Evolutionary conservation across 2,113 vertebrate species (phyloP).

Genomic region (Aramus guarauna): DNA sequence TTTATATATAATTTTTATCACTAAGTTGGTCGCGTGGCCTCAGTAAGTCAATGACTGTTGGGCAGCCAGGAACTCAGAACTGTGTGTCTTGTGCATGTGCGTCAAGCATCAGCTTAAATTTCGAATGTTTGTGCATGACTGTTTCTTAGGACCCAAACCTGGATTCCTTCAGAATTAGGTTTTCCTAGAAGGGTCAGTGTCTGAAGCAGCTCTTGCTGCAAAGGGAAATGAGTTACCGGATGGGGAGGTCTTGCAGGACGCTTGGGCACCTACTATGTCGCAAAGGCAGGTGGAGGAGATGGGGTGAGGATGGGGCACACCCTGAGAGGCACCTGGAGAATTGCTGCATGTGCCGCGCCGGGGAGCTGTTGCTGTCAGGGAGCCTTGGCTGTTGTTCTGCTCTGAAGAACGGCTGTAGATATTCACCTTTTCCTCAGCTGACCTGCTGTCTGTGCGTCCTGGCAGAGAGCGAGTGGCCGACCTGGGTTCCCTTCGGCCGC

Average conservation of each 20-base stretch:
- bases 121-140: neutral
- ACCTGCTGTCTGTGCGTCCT: neutral
- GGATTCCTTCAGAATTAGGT: neutral
- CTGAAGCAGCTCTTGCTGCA: neutral
- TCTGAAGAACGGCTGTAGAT: neutral
- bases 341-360: accelerated
- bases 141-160: neutral
- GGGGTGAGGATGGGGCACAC: neutral
- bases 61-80: neutral
- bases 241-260: accelerated
- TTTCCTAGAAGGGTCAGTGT: neutral
- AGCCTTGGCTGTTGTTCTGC: neutral
- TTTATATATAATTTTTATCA: neutral
- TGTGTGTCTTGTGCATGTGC: neutral
- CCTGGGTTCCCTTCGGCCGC: neutral
- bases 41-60: accelerated
- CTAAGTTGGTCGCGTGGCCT: neutral
- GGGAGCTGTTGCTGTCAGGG: neutral
- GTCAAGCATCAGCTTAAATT: neutral
- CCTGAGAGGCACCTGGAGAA: neutral
- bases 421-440: neutral
- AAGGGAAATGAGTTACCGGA: neutral
- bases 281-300: neutral
- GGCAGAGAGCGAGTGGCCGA: neutral
- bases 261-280: neutral